A percentile compares a stretch with the other conserved stretches of the same genome.
phyloP scores from a whole-genome alignment of 2,113 vertebrate species.

The Callionymus lyra region DNA sequence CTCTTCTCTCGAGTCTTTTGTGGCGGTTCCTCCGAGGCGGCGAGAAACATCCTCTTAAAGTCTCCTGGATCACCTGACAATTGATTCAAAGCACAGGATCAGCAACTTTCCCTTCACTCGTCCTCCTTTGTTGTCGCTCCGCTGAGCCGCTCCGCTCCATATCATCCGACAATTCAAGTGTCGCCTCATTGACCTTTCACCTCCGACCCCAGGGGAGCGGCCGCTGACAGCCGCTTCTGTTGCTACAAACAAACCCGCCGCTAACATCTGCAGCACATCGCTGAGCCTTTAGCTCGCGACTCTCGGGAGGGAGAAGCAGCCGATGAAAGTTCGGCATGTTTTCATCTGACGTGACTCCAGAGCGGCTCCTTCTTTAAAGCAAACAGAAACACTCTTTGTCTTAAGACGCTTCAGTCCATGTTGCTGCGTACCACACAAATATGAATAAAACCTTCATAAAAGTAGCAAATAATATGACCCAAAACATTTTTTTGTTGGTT shows the following conservation, averaged over 20 bases:
- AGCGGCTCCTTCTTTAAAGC: slow-evolving; percentile 3
- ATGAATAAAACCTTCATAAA: too few species aligned
- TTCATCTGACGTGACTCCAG: slow-evolving; percentile 30
- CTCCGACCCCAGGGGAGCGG: slow-evolving; percentile 23
- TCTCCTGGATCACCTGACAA: slow-evolving; percentile 5
- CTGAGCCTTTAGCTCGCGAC: too few species aligned
- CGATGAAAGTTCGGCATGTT: slow-evolving; percentile 32
- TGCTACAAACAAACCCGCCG: slow-evolving; percentile 29
- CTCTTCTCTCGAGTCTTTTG: slow-evolving; percentile 21
- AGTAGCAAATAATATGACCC: too few species aligned
- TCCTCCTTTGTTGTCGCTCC: slow-evolving; percentile 31
- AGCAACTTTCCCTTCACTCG: slow-evolving; percentile 28
- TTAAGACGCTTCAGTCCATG: too few species aligned
- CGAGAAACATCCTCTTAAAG: background rate
- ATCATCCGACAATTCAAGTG: slow-evolving; percentile 16
- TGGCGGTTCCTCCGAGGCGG: slow-evolving; percentile 13
- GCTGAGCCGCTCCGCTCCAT: background rate
- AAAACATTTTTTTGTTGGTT: too few species aligned
- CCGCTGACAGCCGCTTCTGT: slow-evolving; percentile 57
- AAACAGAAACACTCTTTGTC: too few species aligned
- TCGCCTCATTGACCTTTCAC: slow-evolving; percentile 47
- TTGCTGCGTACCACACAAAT: too few species aligned
- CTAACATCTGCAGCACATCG: too few species aligned
- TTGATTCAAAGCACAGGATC: slow-evolving; percentile 30
- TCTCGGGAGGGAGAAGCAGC: background rate